Percentiles rank a stretch among this genome's conserved stretches.
phyloP scores from a whole-genome alignment of 2,888 invertebrate species.

The Lasiommata megera region DNA sequence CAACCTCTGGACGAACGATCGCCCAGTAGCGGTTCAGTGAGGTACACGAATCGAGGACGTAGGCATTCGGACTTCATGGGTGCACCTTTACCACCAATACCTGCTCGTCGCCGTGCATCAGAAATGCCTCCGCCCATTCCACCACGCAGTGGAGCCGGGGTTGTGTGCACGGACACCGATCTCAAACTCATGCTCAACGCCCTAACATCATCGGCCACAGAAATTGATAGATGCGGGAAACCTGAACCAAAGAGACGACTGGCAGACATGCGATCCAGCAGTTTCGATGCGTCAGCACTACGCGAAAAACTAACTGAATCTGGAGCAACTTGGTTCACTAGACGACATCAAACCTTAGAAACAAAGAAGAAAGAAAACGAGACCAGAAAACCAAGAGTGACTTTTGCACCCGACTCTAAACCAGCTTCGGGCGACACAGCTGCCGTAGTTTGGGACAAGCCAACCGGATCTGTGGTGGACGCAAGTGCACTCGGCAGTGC shows the following conservation, averaged over 20 bases:
- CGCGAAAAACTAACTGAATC: conserved; percentile 68
- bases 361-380: conserved; percentile 81
- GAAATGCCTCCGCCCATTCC: conserved; percentile 84
- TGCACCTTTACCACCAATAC: conserved; percentile 82
- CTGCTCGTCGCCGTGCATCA: conserved; percentile 85
- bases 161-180: conserved; percentile 91
- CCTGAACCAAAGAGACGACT: conserved; percentile 80
- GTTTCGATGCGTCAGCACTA: conserved; percentile 90
- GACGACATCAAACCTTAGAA: conserved; percentile 88
- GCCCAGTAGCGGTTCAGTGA: conserved; percentile 71
- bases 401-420: conserved; percentile 83
- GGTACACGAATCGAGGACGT: conserved; percentile 83
- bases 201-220: conserved; percentile 90
- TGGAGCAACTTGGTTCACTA: conserved; percentile 88
- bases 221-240: conserved; percentile 86
- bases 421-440: conserved; percentile 79
- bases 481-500: conserved; percentile 91
- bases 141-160: conserved; percentile 77
- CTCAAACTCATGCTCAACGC: conserved; percentile 89
- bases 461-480: conserved; percentile 89
- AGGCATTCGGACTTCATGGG: conserved; percentile 88
- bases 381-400: conserved; percentile 76
- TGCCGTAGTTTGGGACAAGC: conserved; percentile 87
- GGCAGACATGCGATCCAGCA: conserved; percentile 89
- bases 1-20: conserved; percentile 88